These are phyloP conservation scores for Steinernema carpocapsae DNA, from an alignment of 2,888 invertebrate species.

Conservation along the genomic window DNA sequence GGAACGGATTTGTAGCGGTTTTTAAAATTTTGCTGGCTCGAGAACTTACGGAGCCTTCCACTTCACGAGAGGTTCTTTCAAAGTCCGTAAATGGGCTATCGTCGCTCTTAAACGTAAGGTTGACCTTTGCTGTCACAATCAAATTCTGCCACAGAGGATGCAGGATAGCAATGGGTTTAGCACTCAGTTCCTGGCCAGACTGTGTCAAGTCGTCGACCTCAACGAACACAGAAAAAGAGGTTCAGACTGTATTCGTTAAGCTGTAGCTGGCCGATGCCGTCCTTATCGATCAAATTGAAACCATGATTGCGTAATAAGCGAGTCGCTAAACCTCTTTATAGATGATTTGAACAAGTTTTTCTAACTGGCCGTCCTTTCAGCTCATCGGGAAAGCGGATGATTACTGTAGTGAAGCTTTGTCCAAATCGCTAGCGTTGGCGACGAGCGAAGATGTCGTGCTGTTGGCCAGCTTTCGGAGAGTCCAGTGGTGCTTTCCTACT, in stretches of 20 bases:
- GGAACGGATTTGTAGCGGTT: background rate
- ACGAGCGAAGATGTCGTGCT: background rate
- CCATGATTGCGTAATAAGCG: background rate
- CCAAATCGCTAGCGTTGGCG: constrained; percentile 1
- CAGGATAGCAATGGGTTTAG: background rate
- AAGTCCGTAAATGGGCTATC: background rate
- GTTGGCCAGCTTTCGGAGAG: background rate
- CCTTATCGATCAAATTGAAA: background rate
- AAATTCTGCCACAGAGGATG: background rate
- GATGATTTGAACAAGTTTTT: background rate
- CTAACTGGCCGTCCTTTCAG: background rate
- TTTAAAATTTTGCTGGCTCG: background rate
- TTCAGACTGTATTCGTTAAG: background rate
- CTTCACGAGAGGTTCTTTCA: background rate
- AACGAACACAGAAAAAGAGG: background rate
- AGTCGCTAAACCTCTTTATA: background rate
- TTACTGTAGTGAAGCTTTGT: background rate
- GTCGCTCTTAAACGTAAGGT: background rate
- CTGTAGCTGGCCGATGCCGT: background rate
- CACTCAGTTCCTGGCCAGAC: too few species aligned
- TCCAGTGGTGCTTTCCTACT: constrained; percentile 2
- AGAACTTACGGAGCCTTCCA: background rate
- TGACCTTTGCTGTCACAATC: background rate
- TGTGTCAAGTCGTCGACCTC: background rate
- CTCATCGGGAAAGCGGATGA: background rate